Conservation (phyloP, 2,888 invertebrate species). For the Thereva unica region DNA sequence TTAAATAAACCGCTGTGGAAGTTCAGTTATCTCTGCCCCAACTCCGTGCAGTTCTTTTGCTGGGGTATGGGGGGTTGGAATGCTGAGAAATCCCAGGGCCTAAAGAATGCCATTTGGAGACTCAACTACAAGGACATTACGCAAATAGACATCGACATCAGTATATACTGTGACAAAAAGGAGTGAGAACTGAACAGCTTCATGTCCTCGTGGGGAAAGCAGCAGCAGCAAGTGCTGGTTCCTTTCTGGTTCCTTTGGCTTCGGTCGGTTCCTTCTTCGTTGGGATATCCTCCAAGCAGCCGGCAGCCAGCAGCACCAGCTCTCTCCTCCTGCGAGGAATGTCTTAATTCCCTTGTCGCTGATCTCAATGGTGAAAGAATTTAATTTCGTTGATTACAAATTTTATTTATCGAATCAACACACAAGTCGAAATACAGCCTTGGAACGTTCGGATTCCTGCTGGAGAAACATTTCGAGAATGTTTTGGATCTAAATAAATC, state of each 20-base stretch:
- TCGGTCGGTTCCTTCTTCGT: too few relatives aligned
- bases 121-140: conserved; percentile 30
- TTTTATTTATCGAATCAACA: conserved; percentile 36
- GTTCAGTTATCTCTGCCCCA: background rate
- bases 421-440: too few relatives aligned
- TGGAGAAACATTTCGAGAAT: too few relatives aligned
- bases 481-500: too few relatives aligned
- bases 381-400: conserved; percentile 39
- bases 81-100: conserved; percentile 22
- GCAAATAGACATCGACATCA: conserved; percentile 18
- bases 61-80: too few relatives aligned
- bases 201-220: background rate
- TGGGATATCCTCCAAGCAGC: too few relatives aligned
- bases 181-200: conserved; percentile 18
- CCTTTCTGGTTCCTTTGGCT: too few relatives aligned
- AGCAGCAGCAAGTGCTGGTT: background rate
- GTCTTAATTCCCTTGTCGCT: conserved; percentile 30
- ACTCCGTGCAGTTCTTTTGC: too few relatives aligned
- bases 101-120: conserved; percentile 29
- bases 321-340: conserved; percentile 19
- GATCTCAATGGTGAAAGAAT: conserved; percentile 36
- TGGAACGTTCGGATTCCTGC: too few relatives aligned
- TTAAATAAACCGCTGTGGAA: conserved; percentile 30
- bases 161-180: background rate
- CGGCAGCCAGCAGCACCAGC: conserved; percentile 4